Conservation (phyloP, 2,797 vertebrate genomes). For the Falco biarmicus region DNA sequence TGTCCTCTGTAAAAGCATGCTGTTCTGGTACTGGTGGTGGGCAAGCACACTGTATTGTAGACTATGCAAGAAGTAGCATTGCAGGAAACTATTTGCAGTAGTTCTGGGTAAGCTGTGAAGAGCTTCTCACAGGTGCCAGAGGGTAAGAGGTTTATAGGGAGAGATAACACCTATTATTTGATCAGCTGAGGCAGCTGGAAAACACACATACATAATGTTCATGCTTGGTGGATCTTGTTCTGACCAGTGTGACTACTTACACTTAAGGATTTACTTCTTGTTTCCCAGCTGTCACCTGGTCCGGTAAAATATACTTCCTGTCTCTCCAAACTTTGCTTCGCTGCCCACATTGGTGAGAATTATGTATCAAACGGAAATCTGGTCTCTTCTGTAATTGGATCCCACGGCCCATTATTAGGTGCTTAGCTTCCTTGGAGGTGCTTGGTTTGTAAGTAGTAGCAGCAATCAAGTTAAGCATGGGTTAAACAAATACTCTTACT, state of each 20-base stretch:
- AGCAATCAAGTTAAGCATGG: background rate
- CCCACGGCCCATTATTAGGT: background rate
- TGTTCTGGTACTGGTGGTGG: background rate
- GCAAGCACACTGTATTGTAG: rapidly evolving
- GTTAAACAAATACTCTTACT: conserved; percentile 31
- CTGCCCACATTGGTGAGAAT: background rate
- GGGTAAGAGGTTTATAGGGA: background rate
- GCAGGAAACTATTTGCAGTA: background rate
- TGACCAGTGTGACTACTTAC: background rate
- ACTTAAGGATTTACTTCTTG: background rate
- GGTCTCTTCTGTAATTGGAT: background rate
- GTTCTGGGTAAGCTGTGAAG: background rate
- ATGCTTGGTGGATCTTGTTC: background rate
- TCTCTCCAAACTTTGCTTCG: background rate
- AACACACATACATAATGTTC: background rate
- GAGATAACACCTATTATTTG: background rate
- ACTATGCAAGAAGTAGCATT: background rate
- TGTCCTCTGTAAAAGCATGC: background rate
- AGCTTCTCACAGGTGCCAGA: background rate
- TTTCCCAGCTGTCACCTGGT: background rate
- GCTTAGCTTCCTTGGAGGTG: background rate
- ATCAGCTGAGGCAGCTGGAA: background rate
- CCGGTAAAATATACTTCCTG: background rate
- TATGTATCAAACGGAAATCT: background rate
- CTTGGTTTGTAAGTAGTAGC: background rate